These are phyloP conservation scores for Mercenaria mercenaria DNA, from an alignment of 1,140 invertebrate species.

Conservation along the genomic window DNA sequence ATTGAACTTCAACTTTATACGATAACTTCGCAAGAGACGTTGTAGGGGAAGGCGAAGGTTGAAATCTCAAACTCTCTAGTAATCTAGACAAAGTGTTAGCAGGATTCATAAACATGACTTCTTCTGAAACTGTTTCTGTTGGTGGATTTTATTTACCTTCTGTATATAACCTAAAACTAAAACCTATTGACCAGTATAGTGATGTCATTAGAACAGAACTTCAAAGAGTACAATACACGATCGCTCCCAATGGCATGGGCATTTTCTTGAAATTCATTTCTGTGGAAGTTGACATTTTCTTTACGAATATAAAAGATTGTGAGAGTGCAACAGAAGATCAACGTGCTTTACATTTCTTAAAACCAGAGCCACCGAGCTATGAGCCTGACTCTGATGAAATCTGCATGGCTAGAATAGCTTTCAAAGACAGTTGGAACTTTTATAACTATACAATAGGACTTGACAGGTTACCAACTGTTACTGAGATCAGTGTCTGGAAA, in stretches of 20 bases:
- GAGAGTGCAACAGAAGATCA: background rate
- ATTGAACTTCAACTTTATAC: too few species aligned
- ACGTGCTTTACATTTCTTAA: slow-evolving; percentile 29
- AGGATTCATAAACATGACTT: slow-evolving; percentile 13
- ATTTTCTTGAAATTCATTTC: slow-evolving; percentile 26
- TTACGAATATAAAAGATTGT: background rate
- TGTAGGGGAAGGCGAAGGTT: too few species aligned
- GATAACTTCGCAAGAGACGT: too few species aligned
- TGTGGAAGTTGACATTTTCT: background rate
- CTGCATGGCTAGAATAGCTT: slow-evolving; percentile 11
- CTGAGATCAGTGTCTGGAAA: background rate
- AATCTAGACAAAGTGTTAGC: background rate
- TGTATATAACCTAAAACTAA: background rate
- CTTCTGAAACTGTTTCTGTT: slow-evolving; percentile 45
- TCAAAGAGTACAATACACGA: background rate
- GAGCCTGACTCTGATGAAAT: background rate
- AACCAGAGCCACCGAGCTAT: too few species aligned
- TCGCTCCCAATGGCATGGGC: background rate
- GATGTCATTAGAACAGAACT: background rate
- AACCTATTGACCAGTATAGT: background rate
- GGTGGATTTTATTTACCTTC: slow-evolving; percentile 2
- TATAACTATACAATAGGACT: background rate
- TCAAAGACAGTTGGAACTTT: background rate
- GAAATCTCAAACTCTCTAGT: too few species aligned
- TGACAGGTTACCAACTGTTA: background rate